These are phyloP conservation scores for Chaenocephalus aceratus DNA, from an alignment of 2,113 vertebrate species.

Conservation along the genomic window DNA sequence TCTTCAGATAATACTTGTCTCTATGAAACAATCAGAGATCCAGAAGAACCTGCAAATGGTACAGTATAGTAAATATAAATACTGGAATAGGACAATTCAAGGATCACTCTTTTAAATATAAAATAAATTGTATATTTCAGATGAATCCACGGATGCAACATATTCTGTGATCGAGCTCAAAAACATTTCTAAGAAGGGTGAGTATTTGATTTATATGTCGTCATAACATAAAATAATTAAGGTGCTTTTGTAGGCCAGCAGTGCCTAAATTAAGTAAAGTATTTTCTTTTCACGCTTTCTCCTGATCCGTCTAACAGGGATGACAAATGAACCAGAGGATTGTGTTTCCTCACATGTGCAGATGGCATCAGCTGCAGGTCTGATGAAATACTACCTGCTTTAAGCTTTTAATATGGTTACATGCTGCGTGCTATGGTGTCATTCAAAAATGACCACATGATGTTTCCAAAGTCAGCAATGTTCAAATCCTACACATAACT, in stretches of 20 bases:
- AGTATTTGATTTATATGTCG: neutral
- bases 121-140: neutral
- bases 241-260: too few species aligned
- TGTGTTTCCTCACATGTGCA: too few species aligned
- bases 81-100: neutral
- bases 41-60: too few species aligned
- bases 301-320: neutral
- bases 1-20: neutral
- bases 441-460: too few species aligned
- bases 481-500: neutral
- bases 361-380: too few species aligned
- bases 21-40: neutral
- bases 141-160: neutral
- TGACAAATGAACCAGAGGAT: too few species aligned
- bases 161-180: slow-evolving; percentile 4
- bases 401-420: too few species aligned
- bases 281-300: neutral
- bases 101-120: neutral
- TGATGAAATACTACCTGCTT: too few species aligned
- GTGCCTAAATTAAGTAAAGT: too few species aligned
- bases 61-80: too few species aligned
- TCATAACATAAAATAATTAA: neutral
- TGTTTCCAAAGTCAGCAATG: too few species aligned
- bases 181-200: neutral
- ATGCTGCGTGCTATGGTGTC: too few species aligned